Evolutionary conservation across 2,113 vertebrate genomes (phyloP).

Genomic region (Ptyas mucosa): DNA sequence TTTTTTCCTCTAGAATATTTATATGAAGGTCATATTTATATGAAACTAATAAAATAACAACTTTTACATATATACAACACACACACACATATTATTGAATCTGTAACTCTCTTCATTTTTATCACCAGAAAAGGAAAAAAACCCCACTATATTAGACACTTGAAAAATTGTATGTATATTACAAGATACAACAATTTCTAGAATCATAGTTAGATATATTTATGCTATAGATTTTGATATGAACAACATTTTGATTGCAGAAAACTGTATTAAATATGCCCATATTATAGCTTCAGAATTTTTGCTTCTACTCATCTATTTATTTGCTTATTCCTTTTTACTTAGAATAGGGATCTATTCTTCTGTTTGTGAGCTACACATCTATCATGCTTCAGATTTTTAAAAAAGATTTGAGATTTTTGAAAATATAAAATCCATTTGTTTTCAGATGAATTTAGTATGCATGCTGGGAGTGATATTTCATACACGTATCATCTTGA

Average conservation of each 20-base stretch:
- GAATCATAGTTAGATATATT: neutral
- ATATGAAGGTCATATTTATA: neutral
- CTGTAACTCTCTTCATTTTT: neutral
- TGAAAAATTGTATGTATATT: neutral
- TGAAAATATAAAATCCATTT: neutral
- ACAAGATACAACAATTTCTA: neutral
- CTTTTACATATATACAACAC: neutral
- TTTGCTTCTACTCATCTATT: neutral
- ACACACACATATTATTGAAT: neutral
- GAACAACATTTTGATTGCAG: neutral
- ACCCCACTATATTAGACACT: neutral
- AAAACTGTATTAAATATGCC: neutral
- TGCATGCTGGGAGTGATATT: conserved; percentile 11
- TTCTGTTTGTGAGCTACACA: conserved; percentile 11
- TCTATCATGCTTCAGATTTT: conserved; percentile 16
- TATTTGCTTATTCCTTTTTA: conserved; percentile 14
- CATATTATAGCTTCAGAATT: conserved; percentile 17
- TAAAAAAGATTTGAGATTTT: neutral
- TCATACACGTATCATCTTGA: neutral
- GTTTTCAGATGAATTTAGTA: conserved; percentile 10
- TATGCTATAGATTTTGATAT: neutral
- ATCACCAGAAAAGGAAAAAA: neutral
- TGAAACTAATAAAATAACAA: neutral
- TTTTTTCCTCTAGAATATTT: neutral
- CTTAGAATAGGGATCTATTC: conserved; percentile 21